Evolutionary conservation across 35 echinoderm and acorn worm species (phyloP).

Genomic region (Diadema setosum): DNA sequence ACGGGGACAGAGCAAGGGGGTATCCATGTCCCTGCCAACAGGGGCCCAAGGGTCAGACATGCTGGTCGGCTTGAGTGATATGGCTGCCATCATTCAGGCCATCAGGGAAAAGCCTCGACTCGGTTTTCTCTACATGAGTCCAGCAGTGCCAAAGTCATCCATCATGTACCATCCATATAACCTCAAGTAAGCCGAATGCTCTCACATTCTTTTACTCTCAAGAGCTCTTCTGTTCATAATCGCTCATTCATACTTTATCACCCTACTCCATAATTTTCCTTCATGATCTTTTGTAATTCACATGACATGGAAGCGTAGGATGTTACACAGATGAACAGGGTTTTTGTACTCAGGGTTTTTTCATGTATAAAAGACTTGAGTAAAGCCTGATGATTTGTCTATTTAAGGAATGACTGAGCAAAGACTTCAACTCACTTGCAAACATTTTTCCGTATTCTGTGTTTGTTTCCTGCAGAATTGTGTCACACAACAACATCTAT

Average conservation of each 20-base stretch:
- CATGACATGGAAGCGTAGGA: too few relatives aligned
- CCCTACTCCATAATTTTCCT: too few relatives aligned
- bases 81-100: constrained; percentile 72
- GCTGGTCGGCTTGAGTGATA: constrained; percentile 73
- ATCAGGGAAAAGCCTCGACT: constrained; percentile 78
- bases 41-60: constrained; percentile 27
- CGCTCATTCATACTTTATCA: too few relatives aligned
- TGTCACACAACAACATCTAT: constrained; percentile 83
- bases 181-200: constrained; percentile 94
- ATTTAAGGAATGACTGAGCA: too few relatives aligned
- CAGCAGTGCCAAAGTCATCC: constrained; percentile 91
- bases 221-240: too few relatives aligned
- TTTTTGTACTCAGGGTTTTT: too few relatives aligned
- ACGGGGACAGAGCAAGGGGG: constrained; percentile 7
- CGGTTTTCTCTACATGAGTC: constrained; percentile 92
- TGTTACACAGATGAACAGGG: too few relatives aligned
- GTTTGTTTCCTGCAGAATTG: constrained; percentile 67
- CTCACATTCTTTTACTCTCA: too few relatives aligned
- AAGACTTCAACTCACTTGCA: background rate
- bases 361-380: too few relatives aligned
- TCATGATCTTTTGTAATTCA: too few relatives aligned
- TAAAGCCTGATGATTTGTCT: too few relatives aligned
- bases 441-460: too few relatives aligned
- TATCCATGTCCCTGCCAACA: constrained; percentile 43
- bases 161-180: constrained; percentile 96